Evolutionary conservation across 2,888 invertebrate species (phyloP).

Genomic region (Hyposoter didymator): DNA sequence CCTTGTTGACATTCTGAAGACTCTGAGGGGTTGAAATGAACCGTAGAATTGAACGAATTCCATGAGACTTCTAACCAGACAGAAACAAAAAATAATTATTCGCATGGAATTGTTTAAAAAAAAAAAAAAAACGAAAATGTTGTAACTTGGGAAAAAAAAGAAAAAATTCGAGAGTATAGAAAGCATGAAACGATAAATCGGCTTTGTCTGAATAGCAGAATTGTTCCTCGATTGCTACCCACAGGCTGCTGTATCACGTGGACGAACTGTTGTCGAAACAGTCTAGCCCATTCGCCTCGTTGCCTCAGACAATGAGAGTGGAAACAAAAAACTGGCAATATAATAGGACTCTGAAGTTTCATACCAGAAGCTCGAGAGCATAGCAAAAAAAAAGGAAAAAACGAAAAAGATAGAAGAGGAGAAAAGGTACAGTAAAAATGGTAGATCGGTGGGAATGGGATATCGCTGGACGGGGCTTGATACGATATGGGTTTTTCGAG

Average conservation of each 20-base stretch:
- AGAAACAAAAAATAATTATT: background rate
- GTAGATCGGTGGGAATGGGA: constrained; percentile 18
- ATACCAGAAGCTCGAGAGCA: constrained; percentile 16
- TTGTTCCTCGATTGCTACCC: constrained; percentile 48
- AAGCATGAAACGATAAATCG: constrained; percentile 27
- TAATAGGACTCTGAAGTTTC: constrained; percentile 14
- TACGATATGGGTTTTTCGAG: constrained; percentile 31
- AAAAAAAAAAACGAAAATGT: background rate
- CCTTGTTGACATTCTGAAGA: background rate
- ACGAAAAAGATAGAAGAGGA: background rate
- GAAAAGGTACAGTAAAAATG: constrained; percentile 35
- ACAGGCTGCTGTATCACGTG: constrained; percentile 18
- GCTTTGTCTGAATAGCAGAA: constrained; percentile 44
- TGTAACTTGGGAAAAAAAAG: background rate
- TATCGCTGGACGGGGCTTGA: constrained; percentile 13
- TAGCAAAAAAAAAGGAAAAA: constrained; percentile 21
- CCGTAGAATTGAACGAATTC: background rate
- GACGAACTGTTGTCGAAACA: constrained; percentile 38
- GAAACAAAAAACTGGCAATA: constrained; percentile 40
- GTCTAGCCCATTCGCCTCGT: constrained; percentile 52
- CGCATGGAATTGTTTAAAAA: background rate
- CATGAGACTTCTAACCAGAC: background rate
- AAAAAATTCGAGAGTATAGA: background rate
- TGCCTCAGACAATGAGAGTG: constrained; percentile 47
- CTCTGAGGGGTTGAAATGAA: background rate